These are phyloP conservation scores for Isotomurus palustris DNA, from an alignment of 2,888 invertebrate genomes.

Conservation along the genomic window DNA sequence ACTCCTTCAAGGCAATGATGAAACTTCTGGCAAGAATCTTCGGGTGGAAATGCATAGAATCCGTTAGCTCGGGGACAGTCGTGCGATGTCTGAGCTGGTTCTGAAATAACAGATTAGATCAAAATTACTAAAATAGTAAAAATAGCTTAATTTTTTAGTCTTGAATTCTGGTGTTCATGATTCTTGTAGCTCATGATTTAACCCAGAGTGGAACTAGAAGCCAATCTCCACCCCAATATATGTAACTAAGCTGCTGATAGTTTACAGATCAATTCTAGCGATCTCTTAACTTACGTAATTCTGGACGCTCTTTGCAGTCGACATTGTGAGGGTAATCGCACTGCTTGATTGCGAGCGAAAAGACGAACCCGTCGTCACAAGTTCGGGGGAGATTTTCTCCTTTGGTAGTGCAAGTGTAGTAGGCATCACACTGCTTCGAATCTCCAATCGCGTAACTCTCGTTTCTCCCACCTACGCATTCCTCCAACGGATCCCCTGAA, in stretches of 20 bases:
- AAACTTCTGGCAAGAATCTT: slow-evolving; percentile 48
- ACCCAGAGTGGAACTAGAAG: too few species aligned
- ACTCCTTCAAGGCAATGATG: slow-evolving; percentile 39
- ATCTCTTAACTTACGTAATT: slow-evolving; percentile 65
- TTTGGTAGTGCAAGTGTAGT: slow-evolving; percentile 62
- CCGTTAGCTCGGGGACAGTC: slow-evolving; percentile 45
- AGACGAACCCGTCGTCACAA: slow-evolving; percentile 77
- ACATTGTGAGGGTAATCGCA: slow-evolving; percentile 82
- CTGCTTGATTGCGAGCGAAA: slow-evolving; percentile 67
- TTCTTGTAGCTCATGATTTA: too few species aligned
- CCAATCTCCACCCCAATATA: too few species aligned
- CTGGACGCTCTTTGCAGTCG: slow-evolving; percentile 65
- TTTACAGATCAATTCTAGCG: too few species aligned
- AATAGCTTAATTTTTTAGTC: too few species aligned
- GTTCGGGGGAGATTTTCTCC: slow-evolving; percentile 69
- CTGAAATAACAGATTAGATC: slow-evolving; percentile 51
- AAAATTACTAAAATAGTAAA: not conserved
- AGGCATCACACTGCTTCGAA: slow-evolving; percentile 61
- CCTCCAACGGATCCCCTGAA: slow-evolving; percentile 34
- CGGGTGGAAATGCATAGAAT: slow-evolving; percentile 42
- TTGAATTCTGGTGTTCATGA: too few species aligned
- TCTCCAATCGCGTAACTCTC: slow-evolving; percentile 35
- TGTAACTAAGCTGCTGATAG: too few species aligned
- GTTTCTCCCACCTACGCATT: slow-evolving; percentile 36
- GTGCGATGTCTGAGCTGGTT: slow-evolving; percentile 66